Evolutionary conservation across 64 coral and sea anemone genomes (phyloP).

Genomic region (Platygyra sinensis): DNA sequence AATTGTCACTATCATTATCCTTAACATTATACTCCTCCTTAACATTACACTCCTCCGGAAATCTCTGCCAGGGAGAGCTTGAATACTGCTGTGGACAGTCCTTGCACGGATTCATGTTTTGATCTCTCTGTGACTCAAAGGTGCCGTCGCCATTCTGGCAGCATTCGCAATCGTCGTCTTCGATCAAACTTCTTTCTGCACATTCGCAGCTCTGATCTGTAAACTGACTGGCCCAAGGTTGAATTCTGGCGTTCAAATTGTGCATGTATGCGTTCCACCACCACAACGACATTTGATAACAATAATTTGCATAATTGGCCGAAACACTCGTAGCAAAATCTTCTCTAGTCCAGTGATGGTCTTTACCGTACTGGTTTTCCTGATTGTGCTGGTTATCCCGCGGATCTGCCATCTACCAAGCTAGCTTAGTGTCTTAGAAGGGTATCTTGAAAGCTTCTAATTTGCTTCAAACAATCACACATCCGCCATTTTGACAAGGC

Average conservation of each 20-base stretch:
- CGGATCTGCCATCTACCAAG: not conserved
- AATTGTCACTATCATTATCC: not conserved
- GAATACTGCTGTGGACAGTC: not conserved
- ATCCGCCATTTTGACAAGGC: not conserved
- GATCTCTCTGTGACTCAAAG: not conserved
- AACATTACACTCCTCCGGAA: not conserved
- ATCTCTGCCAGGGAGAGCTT: not conserved
- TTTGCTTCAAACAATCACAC: not conserved
- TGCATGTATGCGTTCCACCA: conserved; percentile 24
- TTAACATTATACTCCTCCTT: no score
- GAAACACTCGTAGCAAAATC: conserved; percentile 1
- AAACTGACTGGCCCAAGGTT: not conserved
- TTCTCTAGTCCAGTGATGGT: not conserved
- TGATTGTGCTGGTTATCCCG: not conserved
- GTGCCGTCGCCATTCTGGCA: not conserved
- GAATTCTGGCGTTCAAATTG: not conserved
- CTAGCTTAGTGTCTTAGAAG: not conserved
- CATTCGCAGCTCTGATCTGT: conserved; percentile 29
- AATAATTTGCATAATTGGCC: conserved; percentile 22
- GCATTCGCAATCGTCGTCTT: not conserved
- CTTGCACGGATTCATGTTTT: not conserved
- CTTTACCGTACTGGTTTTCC: not conserved
- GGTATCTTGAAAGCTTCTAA: no score
- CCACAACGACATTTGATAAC: conserved; percentile 31
- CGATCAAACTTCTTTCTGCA: not conserved